Evolutionary conservation across 2,888 invertebrate species (phyloP), one percentile per base, ranked within the genome.

Genomic region (Kuschelorhynchus macadamiae): DNA sequence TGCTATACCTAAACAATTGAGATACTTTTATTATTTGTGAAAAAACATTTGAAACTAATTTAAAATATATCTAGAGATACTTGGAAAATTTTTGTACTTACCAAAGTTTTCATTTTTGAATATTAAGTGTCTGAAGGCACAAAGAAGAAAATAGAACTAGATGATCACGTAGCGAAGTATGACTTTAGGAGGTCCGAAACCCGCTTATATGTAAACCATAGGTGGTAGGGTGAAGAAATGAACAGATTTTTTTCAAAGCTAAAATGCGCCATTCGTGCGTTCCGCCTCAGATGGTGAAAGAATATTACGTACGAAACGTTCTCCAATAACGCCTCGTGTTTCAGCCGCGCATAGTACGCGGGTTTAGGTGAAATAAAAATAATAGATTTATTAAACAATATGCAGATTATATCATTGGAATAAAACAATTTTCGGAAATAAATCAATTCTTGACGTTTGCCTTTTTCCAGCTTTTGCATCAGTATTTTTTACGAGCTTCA

Each of bases 171-270:
- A 32, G 52, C 25, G 21, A 1, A 41, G 32, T 61, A 53, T 25
- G 62, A 41, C 18, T 44, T 21, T 17, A 55, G 32, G 41, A 41
- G 16, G 44, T 17, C 62, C 52, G 62, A 33, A 32, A 44, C 61
- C 42, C 63, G 65, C 71, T 71, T 75, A 73, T 74, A 73, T 72
- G 50, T 50, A 21, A 12, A 55, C 56, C 32, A 36, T 36, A 41
- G 67, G 61, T 67, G 61, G 61, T 53, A 47, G 61, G 60, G 67
- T 61, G 64, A 65, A 57, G 64, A 65, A 57, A 57, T 20, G 39
- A 42, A 14, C 50, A 30, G 21, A 53, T 62, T 62, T 62, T 53
- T 62, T 39, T 12, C 33, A 14, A 47, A 17, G 41, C 30, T 18
- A 56, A 56, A 50, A 18, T 16, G 46, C 53, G 17, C 25, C 14